Evolutionary conservation across 2,888 invertebrate genomes (phyloP), one percentile per base, ranked within the genome.

Genomic region (Apantesis nais): DNA sequence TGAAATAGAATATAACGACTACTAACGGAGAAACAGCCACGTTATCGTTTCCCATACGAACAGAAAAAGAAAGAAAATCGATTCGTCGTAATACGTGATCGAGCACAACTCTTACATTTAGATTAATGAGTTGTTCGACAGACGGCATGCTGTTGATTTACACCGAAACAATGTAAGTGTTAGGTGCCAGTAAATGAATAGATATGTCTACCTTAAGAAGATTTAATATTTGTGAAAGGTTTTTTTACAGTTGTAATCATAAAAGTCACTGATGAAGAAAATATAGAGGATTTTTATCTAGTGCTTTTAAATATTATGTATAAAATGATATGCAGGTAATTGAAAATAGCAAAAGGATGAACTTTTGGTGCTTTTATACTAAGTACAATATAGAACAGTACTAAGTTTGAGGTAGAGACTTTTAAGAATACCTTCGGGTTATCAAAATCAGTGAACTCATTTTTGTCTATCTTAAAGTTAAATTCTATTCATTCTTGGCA

Each of bases 101-200:
- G 81, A 78, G 76, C 77, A 67, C 76, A n/a, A n/a, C n/a, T n/a
- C n/a, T n/a, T 71, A 83, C 84, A 80, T 85, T 83, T 77, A 80
- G 82, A 86, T 87, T 88, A 88, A 87, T 88, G 85, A 86, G 79
- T 82, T 78, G 72, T 68, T 76, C 68, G 69, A 67, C 74, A 78
- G 84, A 85, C 82, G 84, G 82, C 85, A 82, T 74, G 76, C 73
- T 78, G 78, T 71, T 71, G 67, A 69, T 37, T 62, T 62, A 44
- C 70, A 65, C 58, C 29, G 19, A 37, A 58, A 37, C 62, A 34
- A 29, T 22, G 64, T 48, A 64, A 31, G 48, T 29, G 25, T 39
- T 62, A 25, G 12, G 37, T n/a, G 1, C 14, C 8, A 41, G 25
- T 41, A 25, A 41, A 25, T 39, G 22, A 62, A 39, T 39, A 62